A percentile compares a stretch with the other conserved stretches of the same genome.
Evolutionary conservation across 2,113 vertebrate species (phyloP).

Genomic region (Apodemus sylvaticus): DNA sequence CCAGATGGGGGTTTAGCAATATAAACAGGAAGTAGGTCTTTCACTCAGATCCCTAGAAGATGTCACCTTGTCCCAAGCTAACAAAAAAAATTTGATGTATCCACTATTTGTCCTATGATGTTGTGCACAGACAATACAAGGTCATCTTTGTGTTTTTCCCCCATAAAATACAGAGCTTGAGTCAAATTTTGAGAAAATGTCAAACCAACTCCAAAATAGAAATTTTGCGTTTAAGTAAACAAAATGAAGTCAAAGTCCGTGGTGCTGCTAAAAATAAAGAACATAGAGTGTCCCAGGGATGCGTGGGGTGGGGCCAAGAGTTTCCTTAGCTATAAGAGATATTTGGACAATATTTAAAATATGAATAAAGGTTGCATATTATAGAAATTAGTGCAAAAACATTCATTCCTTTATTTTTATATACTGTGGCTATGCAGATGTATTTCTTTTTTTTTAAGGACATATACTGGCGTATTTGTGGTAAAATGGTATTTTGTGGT

Average conservation of each 20-base stretch:
- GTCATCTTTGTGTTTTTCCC: no score
- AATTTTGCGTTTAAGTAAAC: not conserved
- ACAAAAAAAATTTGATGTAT: not conserved
- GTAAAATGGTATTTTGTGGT: not conserved
- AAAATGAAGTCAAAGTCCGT: not conserved
- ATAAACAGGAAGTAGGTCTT: not conserved
- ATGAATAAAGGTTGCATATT: not conserved
- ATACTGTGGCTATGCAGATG: not conserved
- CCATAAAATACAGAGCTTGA: not conserved
- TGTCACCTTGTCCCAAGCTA: not conserved
- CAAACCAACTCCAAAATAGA: not conserved
- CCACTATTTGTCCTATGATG: not conserved
- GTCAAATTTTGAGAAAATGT: not conserved
- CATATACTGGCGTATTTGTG: not conserved
- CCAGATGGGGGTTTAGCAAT: not conserved
- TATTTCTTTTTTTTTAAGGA: slow-evolving; percentile 10
- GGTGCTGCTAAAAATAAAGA: not conserved
- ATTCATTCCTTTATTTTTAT: not conserved
- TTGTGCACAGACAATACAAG: not conserved
- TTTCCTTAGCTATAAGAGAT: not conserved
- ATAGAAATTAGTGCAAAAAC: not conserved
- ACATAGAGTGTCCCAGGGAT: not conserved
- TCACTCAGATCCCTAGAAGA: not conserved
- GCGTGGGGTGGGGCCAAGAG: not conserved
- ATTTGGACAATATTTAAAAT: not conserved